Evolutionary conservation across 1,140 invertebrate species (phyloP).

Genomic region (Hesperophylax magnus): DNA sequence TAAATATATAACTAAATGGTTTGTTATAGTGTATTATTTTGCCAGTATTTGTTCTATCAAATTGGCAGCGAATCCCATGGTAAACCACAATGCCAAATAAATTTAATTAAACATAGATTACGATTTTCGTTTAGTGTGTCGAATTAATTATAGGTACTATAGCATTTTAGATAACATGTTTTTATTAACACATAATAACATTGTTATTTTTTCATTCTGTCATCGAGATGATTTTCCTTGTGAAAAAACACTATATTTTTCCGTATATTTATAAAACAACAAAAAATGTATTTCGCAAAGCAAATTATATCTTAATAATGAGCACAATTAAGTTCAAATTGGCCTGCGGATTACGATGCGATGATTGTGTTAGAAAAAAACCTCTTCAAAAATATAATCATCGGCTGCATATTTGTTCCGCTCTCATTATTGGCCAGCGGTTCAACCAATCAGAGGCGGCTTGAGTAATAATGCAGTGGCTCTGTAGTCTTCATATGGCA

Average conservation of each 20-base stretch:
- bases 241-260: neutral
- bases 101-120: too few species aligned
- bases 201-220: neutral
- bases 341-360: neutral
- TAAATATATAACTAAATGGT: too few species aligned
- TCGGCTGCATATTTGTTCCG: slow-evolving; percentile 21
- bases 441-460: slow-evolving; percentile 3
- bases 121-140: too few species aligned
- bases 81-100: too few species aligned
- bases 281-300: neutral
- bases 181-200: too few species aligned
- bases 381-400: neutral
- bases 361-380: neutral
- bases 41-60: too few species aligned
- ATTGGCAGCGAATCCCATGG: too few species aligned
- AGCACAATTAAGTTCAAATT: neutral
- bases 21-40: too few species aligned
- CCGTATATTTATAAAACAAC: neutral
- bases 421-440: slow-evolving; percentile 11
- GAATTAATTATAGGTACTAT: too few species aligned
- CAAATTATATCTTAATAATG: neutral
- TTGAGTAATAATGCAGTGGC: neutral
- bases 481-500: neutral
- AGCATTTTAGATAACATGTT: too few species aligned
- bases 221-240: neutral